A percentile compares a stretch with the other conserved stretches of the same genome.
Conservation (phyloP, 2,113 vertebrate species). For the Amblyornis subalaris region DNA sequence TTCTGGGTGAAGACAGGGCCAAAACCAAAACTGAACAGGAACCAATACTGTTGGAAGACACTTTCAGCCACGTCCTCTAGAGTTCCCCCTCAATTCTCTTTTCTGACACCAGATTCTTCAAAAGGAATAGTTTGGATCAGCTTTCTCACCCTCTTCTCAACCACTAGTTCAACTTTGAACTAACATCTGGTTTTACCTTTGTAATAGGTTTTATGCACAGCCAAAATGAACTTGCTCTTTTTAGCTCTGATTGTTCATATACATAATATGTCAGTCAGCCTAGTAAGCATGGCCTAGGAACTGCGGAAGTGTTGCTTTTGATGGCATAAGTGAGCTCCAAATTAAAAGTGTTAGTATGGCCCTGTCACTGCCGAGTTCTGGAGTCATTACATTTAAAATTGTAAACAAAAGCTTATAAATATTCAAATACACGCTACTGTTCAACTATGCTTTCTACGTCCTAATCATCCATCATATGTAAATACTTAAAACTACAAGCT, state of each 20-base stretch:
- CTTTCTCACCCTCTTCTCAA: background rate
- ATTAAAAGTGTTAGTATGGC: background rate
- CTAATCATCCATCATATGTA: background rate
- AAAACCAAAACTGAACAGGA: background rate
- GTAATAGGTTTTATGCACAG: background rate
- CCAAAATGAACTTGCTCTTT: background rate
- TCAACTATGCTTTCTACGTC: background rate
- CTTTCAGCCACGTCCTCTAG: background rate
- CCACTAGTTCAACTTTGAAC: background rate
- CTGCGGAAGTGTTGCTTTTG: background rate
- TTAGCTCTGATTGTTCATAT: background rate
- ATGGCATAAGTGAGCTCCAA: background rate
- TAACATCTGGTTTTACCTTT: background rate
- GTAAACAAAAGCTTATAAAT: background rate
- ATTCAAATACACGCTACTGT: background rate
- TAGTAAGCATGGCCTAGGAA: background rate
- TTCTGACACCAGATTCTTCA: background rate
- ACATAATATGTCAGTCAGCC: background rate
- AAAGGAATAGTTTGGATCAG: background rate
- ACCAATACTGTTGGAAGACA: background rate
- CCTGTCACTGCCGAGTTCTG: background rate
- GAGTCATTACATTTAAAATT: background rate
- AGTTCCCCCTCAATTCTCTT: background rate
- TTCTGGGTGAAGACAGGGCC: background rate
- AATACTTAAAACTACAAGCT: background rate